Base-by-base conservation (phyloP, 2,888 invertebrate genomes). In the Imbricaverruca yamaguchii region DNA sequence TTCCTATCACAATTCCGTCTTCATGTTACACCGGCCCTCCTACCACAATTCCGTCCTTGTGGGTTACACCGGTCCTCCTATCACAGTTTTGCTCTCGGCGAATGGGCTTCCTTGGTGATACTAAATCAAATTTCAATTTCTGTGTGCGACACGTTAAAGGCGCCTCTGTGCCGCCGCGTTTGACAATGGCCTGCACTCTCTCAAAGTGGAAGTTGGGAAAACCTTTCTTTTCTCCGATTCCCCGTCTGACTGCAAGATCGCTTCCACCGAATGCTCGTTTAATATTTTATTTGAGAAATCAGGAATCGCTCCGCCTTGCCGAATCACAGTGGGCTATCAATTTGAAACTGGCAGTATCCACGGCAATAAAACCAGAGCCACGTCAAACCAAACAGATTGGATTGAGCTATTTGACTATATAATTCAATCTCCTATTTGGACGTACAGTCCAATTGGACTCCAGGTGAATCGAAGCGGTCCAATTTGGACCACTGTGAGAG, bases 351-450 rank as follows among this genome's bases (percentile, higher is more conserved):
- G 55, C 74, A 74, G 74, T 74, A 53, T 53, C 74, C 55, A 11
- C 11, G 74, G 74, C 74, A 74, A 74, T 74, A 74, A 74, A 74
- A 55, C 74, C 74, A 53, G 74, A 3, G 21, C 74, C 53, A 11
- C 53, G 74, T 74, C 74, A 74, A 74, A 74, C 74, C 53, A 23
- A 53, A 55, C 74, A 74, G 74, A 74, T 74, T 74, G 74, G 74
- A 74, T 74, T 74, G 74, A 74, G 74, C 74, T 74, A 74, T 74
- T 74, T 74, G 74, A 74, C 74, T 74, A 74, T 74, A 74, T 53
- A 74, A 74, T 74, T 74, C 74, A 74, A 74, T 74, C 74, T 74
- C 10, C 53, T 18, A 18, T 55, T 74, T 74, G 74, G 55, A 74
- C 13, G 74, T 15, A 15, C 74, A 55, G 55, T 2, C 53, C 74